Conservation (phyloP, 2,888 invertebrate genomes). For the Cremastinae sp. region DNA sequence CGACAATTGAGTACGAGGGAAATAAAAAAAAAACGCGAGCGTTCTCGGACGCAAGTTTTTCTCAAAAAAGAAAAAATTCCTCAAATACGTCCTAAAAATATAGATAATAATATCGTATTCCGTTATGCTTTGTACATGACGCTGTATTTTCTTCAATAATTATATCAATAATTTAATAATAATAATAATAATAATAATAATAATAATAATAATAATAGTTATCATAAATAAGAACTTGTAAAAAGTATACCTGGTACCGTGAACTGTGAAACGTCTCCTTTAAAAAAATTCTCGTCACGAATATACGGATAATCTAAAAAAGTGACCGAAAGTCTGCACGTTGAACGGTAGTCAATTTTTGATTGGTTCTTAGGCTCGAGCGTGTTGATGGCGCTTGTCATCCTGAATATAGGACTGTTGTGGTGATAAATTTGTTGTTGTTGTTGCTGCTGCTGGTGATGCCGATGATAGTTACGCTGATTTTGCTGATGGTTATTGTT, state of each 20-base stretch:
- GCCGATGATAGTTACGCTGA: constrained; percentile 61
- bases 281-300: constrained; percentile 72
- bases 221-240: constrained; percentile 79
- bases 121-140: constrained; percentile 71
- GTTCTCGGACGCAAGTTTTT: constrained; percentile 66
- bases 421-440: constrained; percentile 44
- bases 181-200: constrained; percentile 66
- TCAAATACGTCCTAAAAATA: constrained; percentile 68
- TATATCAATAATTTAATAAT: constrained; percentile 63
- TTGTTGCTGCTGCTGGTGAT: constrained; percentile 17
- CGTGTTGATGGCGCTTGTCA: constrained; percentile 61
- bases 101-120: constrained; percentile 68
- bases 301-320: constrained; percentile 71
- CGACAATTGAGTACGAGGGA: neutral
- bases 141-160: constrained; percentile 67
- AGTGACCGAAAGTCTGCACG: constrained; percentile 72
- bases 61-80: constrained; percentile 58
- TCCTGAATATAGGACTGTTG: constrained; percentile 48
- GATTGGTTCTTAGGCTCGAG: constrained; percentile 62
- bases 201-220: constrained; percentile 71
- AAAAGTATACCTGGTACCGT: constrained; percentile 75
- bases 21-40: constrained; percentile 63
- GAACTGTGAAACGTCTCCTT: constrained; percentile 70
- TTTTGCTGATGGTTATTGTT: constrained; percentile 66
- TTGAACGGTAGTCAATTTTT: constrained; percentile 70